These are phyloP conservation scores for Labrus mixtus DNA, from an alignment of 2,113 vertebrate species.

Conservation along the genomic window DNA sequence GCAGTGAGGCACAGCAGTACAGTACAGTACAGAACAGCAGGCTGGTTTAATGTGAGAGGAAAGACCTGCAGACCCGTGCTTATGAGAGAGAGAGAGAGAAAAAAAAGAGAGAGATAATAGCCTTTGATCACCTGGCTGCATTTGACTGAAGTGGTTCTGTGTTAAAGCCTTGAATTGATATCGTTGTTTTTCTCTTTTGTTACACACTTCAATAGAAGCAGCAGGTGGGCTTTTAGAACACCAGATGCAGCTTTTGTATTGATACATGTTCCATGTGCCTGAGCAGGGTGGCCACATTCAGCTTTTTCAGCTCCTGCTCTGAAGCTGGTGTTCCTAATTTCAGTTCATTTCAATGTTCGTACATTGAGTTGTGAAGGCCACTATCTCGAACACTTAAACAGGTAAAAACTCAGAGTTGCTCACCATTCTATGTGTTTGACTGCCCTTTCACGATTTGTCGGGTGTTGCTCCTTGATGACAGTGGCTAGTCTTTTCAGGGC, in stretches of 20 bases:
- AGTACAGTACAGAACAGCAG: conserved; percentile 33
- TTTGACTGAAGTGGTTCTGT: conserved; percentile 50
- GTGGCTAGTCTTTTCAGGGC: background rate
- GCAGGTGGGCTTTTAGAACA: conserved; percentile 57
- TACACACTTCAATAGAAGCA: conserved; percentile 58
- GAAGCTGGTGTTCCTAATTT: background rate
- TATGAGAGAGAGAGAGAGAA: background rate
- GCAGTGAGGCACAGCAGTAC: conserved; percentile 48
- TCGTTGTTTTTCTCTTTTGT: conserved; percentile 34
- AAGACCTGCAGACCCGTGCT: conserved; percentile 24
- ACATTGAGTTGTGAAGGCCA: background rate
- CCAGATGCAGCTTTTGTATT: conserved; percentile 65
- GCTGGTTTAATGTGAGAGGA: conserved; percentile 40
- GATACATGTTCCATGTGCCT: conserved; percentile 23
- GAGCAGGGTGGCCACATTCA: conserved; percentile 10
- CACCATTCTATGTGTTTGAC: no score
- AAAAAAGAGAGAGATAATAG: conserved; percentile 23
- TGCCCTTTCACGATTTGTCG: background rate
- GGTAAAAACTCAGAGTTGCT: no score
- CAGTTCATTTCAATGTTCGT: background rate
- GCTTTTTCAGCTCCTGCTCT: conserved; percentile 14
- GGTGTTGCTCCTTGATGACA: background rate
- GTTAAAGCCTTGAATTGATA: conserved; percentile 50
- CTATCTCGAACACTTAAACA: background rate
- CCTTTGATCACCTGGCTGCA: conserved; percentile 63